A percentile compares a stretch with the other conserved stretches of the same genome.
Evolutionary conservation across 2,113 vertebrate species (phyloP).

Genomic region (Ictalurus furcatus): DNA sequence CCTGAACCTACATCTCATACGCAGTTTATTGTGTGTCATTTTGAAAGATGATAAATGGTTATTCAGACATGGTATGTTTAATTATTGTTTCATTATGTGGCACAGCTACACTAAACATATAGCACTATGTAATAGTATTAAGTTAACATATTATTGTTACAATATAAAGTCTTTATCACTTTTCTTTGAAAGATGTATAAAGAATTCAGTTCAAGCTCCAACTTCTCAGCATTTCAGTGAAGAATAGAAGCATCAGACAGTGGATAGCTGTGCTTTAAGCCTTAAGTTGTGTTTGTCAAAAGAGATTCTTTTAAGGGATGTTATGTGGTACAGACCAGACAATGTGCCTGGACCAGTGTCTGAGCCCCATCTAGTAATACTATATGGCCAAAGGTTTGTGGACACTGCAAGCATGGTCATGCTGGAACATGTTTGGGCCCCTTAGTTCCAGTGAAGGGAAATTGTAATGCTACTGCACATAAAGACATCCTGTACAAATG

Average conservation of each 20-base stretch:
- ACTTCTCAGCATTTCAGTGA: not conserved
- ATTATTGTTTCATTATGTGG: not conserved
- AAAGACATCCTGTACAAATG: not conserved
- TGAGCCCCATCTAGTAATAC: not conserved
- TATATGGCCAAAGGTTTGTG: not conserved
- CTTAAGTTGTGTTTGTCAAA: not conserved
- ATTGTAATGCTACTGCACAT: not conserved
- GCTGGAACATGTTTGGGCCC: not conserved
- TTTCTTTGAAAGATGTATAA: not conserved
- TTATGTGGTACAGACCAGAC: not conserved
- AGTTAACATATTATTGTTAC: not conserved
- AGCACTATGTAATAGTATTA: not conserved
- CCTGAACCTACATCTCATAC: not conserved
- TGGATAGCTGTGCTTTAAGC: not conserved
- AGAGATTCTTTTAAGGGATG: not conserved
- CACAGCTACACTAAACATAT: not conserved
- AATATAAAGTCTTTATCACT: not conserved
- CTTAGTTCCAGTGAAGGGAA: not conserved
- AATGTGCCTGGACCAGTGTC: not conserved
- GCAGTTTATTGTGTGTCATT: not conserved
- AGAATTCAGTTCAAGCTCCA: not conserved
- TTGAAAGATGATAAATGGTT: not conserved
- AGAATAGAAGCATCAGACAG: not conserved
- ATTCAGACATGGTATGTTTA: not conserved
- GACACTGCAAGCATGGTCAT: not conserved